Evolutionary conservation across 1,140 invertebrate species (phyloP), one percentile per base, ranked within the genome.

Genomic region (Bombyx mandarina): DNA sequence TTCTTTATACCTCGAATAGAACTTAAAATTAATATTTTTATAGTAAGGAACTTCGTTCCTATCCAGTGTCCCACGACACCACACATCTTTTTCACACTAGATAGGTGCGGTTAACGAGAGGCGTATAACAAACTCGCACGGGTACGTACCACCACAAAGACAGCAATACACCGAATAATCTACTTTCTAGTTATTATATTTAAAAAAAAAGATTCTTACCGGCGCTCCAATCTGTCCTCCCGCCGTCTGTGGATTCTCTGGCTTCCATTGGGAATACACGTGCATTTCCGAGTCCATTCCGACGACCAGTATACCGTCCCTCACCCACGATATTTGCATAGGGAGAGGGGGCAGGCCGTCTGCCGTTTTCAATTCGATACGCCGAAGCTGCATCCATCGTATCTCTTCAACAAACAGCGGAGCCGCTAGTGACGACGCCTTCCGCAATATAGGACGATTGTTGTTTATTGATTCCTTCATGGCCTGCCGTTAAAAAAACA

Each of bases 261-360:
- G 93, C 70, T 95, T 96, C 98, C 98, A 99, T 79, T 99, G 98
- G 0, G 97, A 98, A 78, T 99, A 99, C 0, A 99, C 97, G 72
- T 99, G 97, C 97, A 99, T 99, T 84, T 99, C 98, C 43, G 97
- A 99, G 76, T 99, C 97, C 97, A 99, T 99, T 26, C 98, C 98
- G 6, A 99, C 97, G 0, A 99, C 96, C 4, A 99, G 88, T 63
- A 99, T 97, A 4, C 98, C 98, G 74, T 99, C 97, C 43, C 98
- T 91, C 1, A 99, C 98, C 98, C 98, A 99, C 0, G 96, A 98
- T 63, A 99, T 95, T 78, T 99, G 97, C 94, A 99, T 99, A 0
- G 98, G 98, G 10, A 99, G 80, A 0, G 98, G 97, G 43, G 97
- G 96, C 47, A 99, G 82, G 0, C 97, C 97, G 80, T 99, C 98